Conservation (phyloP, 2,888 invertebrate species). For the Noctua janthe region DNA sequence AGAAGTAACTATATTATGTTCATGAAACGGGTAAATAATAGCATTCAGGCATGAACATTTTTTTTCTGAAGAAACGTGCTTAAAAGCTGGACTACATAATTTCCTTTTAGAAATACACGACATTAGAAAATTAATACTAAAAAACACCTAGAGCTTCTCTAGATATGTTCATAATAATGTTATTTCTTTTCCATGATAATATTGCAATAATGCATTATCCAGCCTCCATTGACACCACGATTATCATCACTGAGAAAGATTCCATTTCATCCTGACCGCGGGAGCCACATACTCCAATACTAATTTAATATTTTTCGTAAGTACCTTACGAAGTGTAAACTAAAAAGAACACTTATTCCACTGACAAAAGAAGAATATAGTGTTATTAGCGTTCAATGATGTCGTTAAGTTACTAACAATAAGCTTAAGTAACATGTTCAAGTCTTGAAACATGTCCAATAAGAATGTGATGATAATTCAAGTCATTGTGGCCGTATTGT, state of each 20-base stretch:
- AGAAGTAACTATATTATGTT: slow-evolving; percentile 4
- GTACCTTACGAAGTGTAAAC: slow-evolving; percentile 20
- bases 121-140: neutral
- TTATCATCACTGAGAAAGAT: slow-evolving; percentile 16
- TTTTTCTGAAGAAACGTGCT: neutral
- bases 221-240: slow-evolving; percentile 3
- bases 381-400: slow-evolving; percentile 70
- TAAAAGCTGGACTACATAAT: neutral
- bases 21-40: neutral
- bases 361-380: slow-evolving; percentile 59
- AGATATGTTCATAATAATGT: neutral
- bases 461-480: slow-evolving; percentile 71
- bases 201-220: neutral
- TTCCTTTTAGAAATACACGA: neutral
- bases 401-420: slow-evolving; percentile 72
- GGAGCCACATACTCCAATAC: slow-evolving; percentile 32
- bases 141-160: neutral
- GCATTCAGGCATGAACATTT: neutral
- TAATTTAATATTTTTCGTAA: slow-evolving; percentile 45
- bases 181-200: neutral
- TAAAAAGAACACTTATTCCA: slow-evolving; percentile 30
- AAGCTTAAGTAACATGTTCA: slow-evolving; percentile 74
- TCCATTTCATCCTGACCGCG: slow-evolving; percentile 6
- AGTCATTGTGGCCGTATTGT: slow-evolving; percentile 67
- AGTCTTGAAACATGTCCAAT: slow-evolving; percentile 72